These are phyloP conservation scores for Paguma larvata DNA, from an alignment of 2,797 vertebrate genomes.

Conservation along the genomic window DNA sequence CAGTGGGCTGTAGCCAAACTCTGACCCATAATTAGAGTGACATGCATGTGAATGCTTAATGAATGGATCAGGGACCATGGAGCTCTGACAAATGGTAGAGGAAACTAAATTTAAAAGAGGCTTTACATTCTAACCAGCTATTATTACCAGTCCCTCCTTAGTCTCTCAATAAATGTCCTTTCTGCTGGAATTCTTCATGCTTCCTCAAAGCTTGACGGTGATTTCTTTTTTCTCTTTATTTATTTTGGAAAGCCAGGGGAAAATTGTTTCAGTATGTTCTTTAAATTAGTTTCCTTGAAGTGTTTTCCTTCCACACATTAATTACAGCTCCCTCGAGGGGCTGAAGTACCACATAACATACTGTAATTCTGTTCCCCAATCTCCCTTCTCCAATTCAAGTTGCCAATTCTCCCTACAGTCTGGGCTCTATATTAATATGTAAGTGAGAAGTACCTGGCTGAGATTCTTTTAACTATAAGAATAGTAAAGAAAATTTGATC, in stretches of 20 bases:
- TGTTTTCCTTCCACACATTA: constrained; percentile 69
- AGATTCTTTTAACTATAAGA: constrained; percentile 59
- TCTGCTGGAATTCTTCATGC: constrained; percentile 68
- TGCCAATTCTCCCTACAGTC: not conserved
- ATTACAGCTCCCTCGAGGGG: constrained; percentile 62
- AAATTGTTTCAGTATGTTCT: constrained; percentile 80
- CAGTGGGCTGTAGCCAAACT: constrained; percentile 58
- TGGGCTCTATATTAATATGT: constrained; percentile 24
- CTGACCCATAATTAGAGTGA: constrained; percentile 53
- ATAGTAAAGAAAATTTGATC: constrained; percentile 43
- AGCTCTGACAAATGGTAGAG: constrained; percentile 52
- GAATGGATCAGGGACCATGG: constrained; percentile 11
- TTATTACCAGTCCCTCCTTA: constrained; percentile 62
- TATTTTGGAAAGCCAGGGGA: constrained; percentile 72
- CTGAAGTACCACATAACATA: constrained; percentile 28
- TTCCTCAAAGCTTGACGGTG: constrained; percentile 51
- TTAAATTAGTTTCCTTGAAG: constrained; percentile 76
- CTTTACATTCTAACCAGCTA: constrained; percentile 71
- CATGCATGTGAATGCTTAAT: constrained; percentile 43
- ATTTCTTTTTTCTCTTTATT: constrained; percentile 66
- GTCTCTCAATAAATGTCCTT: constrained; percentile 73
- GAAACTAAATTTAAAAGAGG: constrained; percentile 66
- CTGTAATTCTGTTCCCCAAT: constrained; percentile 58
- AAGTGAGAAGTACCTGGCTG: not conserved
- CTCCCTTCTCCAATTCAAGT: constrained; percentile 50